These are phyloP conservation scores for Meandrusa payeni DNA, from an alignment of 2,888 invertebrate species.

Conservation along the genomic window DNA sequence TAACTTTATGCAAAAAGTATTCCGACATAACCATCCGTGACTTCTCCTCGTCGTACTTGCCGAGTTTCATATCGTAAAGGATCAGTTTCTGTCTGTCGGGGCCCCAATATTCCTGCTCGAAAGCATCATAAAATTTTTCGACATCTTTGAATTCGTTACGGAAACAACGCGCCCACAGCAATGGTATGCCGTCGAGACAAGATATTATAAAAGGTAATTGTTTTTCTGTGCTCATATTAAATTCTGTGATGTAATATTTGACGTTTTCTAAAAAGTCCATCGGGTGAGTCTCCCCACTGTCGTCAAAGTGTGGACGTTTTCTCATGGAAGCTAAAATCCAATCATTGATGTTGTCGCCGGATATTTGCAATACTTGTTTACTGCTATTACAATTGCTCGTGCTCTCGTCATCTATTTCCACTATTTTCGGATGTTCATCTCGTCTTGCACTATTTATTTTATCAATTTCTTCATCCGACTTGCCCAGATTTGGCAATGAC, in stretches of 20 bases:
- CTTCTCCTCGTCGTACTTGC: constrained; percentile 63
- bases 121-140: constrained; percentile 59
- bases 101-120: constrained; percentile 74
- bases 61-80: constrained; percentile 69
- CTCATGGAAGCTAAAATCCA: constrained; percentile 67
- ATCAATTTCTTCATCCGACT: constrained; percentile 53
- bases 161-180: constrained; percentile 74
- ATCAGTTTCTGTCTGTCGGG: constrained; percentile 68
- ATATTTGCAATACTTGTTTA: constrained; percentile 49
- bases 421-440: constrained; percentile 53
- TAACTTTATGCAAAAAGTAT: constrained; percentile 72
- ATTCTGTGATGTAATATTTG: constrained; percentile 65
- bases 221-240: constrained; percentile 59
- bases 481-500: constrained; percentile 73
- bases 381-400: constrained; percentile 41
- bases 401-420: constrained; percentile 62
- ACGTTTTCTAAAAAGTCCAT: constrained; percentile 72
- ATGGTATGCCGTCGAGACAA: constrained; percentile 67
- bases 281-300: constrained; percentile 64
- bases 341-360: constrained; percentile 61
- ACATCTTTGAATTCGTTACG: constrained; percentile 60
- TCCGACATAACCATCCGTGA: constrained; percentile 68
- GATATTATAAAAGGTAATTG: constrained; percentile 67
- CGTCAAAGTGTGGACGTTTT: constrained; percentile 69
- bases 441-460: constrained; percentile 43